These are phyloP conservation scores for Cydia splendana DNA, from an alignment of 1,140 invertebrate species.

Conservation along the genomic window DNA sequence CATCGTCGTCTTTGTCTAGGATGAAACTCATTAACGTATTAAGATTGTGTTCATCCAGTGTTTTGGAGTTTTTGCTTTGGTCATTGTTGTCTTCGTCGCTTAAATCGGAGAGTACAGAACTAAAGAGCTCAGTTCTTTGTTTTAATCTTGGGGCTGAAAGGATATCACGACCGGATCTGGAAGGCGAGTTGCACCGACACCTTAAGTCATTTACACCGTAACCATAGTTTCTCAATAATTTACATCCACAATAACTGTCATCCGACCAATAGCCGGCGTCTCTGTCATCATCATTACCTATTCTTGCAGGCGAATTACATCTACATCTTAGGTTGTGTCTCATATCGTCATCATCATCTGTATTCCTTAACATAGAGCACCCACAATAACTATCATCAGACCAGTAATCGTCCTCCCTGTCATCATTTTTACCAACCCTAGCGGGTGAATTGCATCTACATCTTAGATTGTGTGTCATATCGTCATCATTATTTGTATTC, in stretches of 20 bases:
- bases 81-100: not conserved
- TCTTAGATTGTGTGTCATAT: not conserved
- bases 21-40: not conserved
- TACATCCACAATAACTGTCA: not conserved
- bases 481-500: not conserved
- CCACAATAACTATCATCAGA: slow-evolving; percentile 4
- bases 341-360: not conserved
- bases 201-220: not conserved
- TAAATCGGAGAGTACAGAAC: not conserved
- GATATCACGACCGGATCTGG: not conserved
- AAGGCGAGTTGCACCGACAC: not conserved
- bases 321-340: not conserved
- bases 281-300: not conserved
- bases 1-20: not conserved
- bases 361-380: not conserved
- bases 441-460: not conserved
- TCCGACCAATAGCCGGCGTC: not conserved
- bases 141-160: not conserved
- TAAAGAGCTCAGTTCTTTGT: not conserved
- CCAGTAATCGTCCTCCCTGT: not conserved
- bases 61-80: slow-evolving; percentile 32
- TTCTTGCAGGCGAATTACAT: slow-evolving; percentile 1
- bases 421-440: not conserved
- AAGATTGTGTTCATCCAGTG: not conserved
- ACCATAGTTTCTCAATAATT: not conserved